These are phyloP conservation scores for Hemicentrotus pulcherrimus DNA, from an alignment of 35 echinoderm and acorn worm species.

Conservation along the genomic window DNA sequence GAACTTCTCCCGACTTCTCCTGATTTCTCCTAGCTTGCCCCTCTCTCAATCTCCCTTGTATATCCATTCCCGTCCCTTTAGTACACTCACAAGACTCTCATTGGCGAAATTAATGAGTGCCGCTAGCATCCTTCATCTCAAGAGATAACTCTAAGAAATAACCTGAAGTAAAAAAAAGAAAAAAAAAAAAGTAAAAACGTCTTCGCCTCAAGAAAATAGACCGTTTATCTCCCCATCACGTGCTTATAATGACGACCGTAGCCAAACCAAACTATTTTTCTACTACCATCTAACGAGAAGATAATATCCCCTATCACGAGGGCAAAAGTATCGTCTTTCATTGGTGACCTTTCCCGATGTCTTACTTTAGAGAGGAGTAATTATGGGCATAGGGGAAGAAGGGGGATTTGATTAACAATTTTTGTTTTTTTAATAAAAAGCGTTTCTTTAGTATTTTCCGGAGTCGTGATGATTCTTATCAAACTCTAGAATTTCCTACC, in stretches of 20 bases:
- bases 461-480: no score
- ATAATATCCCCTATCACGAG: background rate
- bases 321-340: background rate
- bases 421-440: no score
- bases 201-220: constrained; percentile 9
- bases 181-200: constrained; percentile 4
- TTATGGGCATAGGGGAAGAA: background rate
- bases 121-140: background rate
- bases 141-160: background rate
- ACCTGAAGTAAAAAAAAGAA: constrained; percentile 18
- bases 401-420: background rate
- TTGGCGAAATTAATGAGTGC: background rate
- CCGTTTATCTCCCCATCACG: background rate
- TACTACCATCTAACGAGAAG: background rate
- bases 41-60: background rate
- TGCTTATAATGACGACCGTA: background rate
- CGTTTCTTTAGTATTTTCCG: no score
- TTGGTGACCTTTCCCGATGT: background rate
- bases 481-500: no score
- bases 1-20: background rate
- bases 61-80: no score
- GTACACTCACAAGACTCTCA: background rate
- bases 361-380: background rate
- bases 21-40: background rate
- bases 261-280: background rate